Conservation (phyloP, 2,797 vertebrate genomes). For the Fistularia commersonii region DNA sequence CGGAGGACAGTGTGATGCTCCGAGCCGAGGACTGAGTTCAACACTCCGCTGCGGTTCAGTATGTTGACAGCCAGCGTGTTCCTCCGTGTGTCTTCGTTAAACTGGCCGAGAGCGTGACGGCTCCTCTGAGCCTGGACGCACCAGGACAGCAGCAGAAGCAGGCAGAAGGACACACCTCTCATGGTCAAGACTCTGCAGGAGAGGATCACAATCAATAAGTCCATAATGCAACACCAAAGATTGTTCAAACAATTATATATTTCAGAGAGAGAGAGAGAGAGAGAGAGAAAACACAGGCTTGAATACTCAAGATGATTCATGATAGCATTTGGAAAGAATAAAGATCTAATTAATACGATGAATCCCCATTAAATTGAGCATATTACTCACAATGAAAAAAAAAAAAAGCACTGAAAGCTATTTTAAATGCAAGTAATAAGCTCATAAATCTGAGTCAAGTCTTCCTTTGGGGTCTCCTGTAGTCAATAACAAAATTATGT, state of each 20-base stretch:
- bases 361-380: no score
- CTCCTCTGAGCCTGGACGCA: conserved; percentile 53
- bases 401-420: no score
- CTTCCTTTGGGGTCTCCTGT: no score
- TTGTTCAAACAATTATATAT: background rate
- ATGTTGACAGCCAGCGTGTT: conserved; percentile 52
- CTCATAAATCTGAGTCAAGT: no score
- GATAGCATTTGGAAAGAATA: no score
- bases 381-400: no score
- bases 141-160: conserved; percentile 68
- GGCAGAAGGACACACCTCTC: conserved; percentile 57
- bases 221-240: background rate
- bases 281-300: no score
- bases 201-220: background rate
- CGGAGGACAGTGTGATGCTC: conserved; percentile 44
- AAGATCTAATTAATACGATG: no score
- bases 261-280: background rate
- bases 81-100: conserved; percentile 46
- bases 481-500: no score
- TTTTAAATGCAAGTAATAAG: no score
- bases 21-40: conserved; percentile 43
- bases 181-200: conserved; percentile 54
- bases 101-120: conserved; percentile 18
- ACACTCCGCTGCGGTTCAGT: conserved; percentile 24
- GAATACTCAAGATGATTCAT: no score